Evolutionary conservation across 2,113 vertebrate species (phyloP), one percentile per base, ranked within the genome.

Genomic region (Platycercus adscitus): DNA sequence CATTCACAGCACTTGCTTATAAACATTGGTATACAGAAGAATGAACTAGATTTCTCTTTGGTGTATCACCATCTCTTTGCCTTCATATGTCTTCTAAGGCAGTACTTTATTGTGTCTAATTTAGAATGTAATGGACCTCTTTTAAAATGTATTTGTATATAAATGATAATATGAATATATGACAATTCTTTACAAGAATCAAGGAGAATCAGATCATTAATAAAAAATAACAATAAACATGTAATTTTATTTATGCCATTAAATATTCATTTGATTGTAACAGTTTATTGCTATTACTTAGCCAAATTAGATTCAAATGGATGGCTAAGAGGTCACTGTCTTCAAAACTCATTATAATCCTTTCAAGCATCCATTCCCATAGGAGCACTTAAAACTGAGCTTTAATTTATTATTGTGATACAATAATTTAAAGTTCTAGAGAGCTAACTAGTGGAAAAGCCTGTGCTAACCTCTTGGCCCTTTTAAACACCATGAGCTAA

Each of bases 211-310:
- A 21, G 26, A 64, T 55, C 23, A 83, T 81, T 70, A 81, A 94
- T 91, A 6, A 89, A 79, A 93, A 92, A 78, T 71, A 91, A 79
- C 31, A 81, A 52, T 53, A 72, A 15, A 52, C 18, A 64, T 23
- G 28, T 61, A 60, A 82, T 81, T 95, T 79, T 81, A 91, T 86
- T 91, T 89, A 72, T 86, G 33, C 5, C 20, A 92, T 72, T 85
- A 84, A 91, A 41, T 85, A 81, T 86, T 86, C 28, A 88, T 43
- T 46, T 31, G 7, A 83, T 53, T 80, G 33, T 37, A 95, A 60
- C 14, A 78, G 43, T 86, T 93, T 93, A 91, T 64, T 93, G 70
- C 43, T 93, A 66, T 80, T 86, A 83, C 43, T 80, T 88, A 89
- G 25, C 7, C 39, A 93, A 80, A 95, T 71, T 84, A 78, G 14